These are phyloP conservation scores for rat (Rattus norvegicus) DNA, from an alignment of 2,113 vertebrate genomes.

Conservation along the genomic window GRCr8 NC_086026.1:84136001-84136500, in stretches of 20 bases:
- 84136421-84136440: background rate
- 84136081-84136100: background rate
- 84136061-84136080: background rate
- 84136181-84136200: background rate
- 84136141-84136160: no score
- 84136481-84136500: background rate
- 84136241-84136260: no score
- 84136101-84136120: background rate
- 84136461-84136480: background rate
- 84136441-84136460: background rate
- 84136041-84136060: background rate
- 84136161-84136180: background rate
- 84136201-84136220: background rate
- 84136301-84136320: no score
- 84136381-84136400: no score
- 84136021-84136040: background rate
- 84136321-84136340: no score
- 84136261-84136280: no score
- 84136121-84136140: background rate
- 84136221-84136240: background rate
- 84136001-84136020: background rate
- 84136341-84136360: no score
- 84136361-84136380: no score
- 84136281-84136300: no score
- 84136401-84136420: no score